phyloP scores from a whole-genome alignment of 2,888 invertebrate species.

The Hermodice carunculata region DNA sequence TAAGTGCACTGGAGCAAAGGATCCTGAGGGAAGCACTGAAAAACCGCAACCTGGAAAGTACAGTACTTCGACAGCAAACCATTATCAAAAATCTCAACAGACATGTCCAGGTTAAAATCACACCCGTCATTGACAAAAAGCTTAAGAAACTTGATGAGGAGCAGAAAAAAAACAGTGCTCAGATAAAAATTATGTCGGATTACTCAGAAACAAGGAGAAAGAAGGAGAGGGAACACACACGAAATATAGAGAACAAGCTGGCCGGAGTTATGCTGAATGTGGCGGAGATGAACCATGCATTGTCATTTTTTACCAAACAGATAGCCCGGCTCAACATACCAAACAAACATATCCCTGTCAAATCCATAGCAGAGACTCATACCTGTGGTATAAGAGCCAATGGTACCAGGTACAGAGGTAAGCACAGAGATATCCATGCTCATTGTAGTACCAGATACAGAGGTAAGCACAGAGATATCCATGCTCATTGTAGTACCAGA shows the following conservation, averaged over 20 bases:
- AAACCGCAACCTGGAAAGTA: no score
- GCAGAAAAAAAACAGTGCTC: no score
- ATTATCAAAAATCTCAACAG: no score
- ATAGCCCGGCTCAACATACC: background rate
- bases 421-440: constrained; percentile 16
- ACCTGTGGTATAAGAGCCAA: constrained; percentile 39
- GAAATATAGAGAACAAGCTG: constrained; percentile 59
- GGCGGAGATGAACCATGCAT: constrained; percentile 59
- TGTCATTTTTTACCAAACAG: constrained; percentile 33
- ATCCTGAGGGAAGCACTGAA: no score
- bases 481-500: constrained; percentile 15
- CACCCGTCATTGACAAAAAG: no score
- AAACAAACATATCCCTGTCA: constrained; percentile 14
- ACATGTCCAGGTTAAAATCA: no score
- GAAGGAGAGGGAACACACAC: background rate
- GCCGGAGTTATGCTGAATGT: constrained; percentile 63
- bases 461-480: constrained; percentile 51
- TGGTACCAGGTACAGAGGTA: constrained; percentile 52
- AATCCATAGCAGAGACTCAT: constrained; percentile 1
- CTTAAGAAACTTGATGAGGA: no score
- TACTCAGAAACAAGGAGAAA: no score
- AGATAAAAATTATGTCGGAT: no score
- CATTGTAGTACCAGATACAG: constrained; percentile 38
- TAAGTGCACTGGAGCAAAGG: no score
- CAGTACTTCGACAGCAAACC: no score